Evolutionary conservation across 2,797 vertebrate genomes (phyloP), one percentile per base, ranked within the genome.

Genomic region (Aphelocoma californica): DNA sequence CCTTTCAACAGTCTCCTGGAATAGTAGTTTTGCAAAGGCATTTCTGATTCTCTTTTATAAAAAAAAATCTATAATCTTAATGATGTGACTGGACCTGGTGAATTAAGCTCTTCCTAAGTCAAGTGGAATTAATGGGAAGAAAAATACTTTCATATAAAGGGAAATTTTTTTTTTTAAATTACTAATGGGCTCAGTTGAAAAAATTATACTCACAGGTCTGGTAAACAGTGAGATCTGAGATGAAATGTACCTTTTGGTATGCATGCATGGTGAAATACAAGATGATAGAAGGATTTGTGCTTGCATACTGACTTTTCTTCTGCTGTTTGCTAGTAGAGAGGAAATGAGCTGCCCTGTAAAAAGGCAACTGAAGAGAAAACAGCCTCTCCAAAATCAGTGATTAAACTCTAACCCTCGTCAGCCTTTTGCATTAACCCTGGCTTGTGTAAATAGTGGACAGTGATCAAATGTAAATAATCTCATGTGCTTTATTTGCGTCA

Each of bases 251-350:
- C 40, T 80, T 94, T 93, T 88, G 40, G 47, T 95, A 91, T 88
- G 73, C 70, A 83, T 70, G 48, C 58, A 26, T 65, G 57, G 88
- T 70, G 83, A 95, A 88, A 83, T 93, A 82, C 61, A 65, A 62
- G 78, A 51, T 51, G 70, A 88, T 54, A 72, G 56, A 67, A 95
- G 36, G 79, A 42, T 67, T 95, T 95, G 20, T 69, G 40, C 91
- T 88, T 94, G 51, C 64, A 42, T 94, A 78, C 70, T 93, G 92
- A 84, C 86, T 92, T 97, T 96, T 90, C 60, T 92, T 92, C 48
- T 4, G 50, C 80, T 92, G 70, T 92, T 95, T 95, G 88, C 61
- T 75, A 62, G 72, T 31, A 79, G 78, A 80, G 69, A 95, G 78
- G 84, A 95, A 9, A 53, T 66, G 80, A 97, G 58, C 73, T 94